Conservation (phyloP, 2,113 vertebrate genomes). For the Periophthalmus modestus region DNA sequence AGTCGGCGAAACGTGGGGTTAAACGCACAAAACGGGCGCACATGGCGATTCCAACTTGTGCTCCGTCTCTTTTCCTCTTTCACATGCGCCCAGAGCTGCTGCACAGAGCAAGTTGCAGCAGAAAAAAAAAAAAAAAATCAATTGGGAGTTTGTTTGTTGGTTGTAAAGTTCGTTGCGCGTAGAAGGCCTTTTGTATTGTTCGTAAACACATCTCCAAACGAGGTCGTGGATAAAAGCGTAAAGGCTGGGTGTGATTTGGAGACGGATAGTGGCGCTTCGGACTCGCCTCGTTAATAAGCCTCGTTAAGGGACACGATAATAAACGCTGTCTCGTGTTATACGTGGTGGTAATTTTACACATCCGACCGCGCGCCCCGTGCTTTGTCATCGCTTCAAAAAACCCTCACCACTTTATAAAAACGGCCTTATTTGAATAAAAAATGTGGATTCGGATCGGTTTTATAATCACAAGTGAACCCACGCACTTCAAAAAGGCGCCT, state of each 20-base stretch:
- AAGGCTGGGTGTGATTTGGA: neutral
- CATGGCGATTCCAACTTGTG: neutral
- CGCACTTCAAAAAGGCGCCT: conserved; percentile 13
- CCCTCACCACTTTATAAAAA: neutral
- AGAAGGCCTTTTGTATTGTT: neutral
- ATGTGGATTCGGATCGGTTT: neutral
- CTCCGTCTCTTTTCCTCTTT: conserved; percentile 5
- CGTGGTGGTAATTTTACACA: conserved; percentile 57
- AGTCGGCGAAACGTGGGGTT: neutral
- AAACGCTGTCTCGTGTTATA: conserved; percentile 41
- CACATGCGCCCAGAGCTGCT: neutral
- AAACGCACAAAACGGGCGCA: neutral
- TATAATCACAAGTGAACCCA: neutral
- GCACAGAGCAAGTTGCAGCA: neutral
- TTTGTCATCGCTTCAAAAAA: conserved; percentile 29
- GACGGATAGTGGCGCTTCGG: neutral
- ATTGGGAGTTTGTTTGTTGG: neutral
- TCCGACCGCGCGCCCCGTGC: conserved; percentile 13
- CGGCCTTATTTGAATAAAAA: neutral
- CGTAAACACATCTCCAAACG: neutral
- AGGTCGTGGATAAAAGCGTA: neutral
- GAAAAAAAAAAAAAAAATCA: neutral
- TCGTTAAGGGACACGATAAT: conserved; percentile 42
- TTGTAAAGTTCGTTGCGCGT: neutral
- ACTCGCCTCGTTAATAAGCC: conserved; percentile 22